These are phyloP conservation scores for Orussus abietinus DNA, from an alignment of 1,140 invertebrate species.

Conservation along the genomic window DNA sequence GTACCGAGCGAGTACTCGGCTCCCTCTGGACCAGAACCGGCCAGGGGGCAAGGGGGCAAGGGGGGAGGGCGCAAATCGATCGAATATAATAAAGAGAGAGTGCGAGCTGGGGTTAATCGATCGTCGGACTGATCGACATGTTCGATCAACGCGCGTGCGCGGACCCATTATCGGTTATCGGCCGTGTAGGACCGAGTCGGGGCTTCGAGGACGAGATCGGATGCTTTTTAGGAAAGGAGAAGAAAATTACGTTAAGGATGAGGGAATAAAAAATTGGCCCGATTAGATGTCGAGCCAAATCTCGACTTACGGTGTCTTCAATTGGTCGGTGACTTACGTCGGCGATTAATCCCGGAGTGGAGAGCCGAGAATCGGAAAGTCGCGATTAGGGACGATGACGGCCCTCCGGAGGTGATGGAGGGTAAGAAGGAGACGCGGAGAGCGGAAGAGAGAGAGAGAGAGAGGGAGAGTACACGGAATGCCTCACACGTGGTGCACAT, in stretches of 20 bases:
- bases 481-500: constrained; percentile 40
- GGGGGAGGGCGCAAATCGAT: too few relatives aligned
- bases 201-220: too few relatives aligned
- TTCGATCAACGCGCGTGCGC: too few relatives aligned
- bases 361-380: too few relatives aligned
- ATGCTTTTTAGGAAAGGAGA: constrained; percentile 9
- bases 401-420: constrained; percentile 16
- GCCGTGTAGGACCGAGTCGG: too few relatives aligned
- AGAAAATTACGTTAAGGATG: constrained; percentile 12
- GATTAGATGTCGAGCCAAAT: constrained; percentile 21
- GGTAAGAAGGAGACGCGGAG: constrained; percentile 20
- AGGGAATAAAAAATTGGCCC: constrained; percentile 16
- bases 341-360: too few relatives aligned
- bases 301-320: constrained; percentile 26
- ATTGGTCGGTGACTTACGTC: constrained; percentile 21
- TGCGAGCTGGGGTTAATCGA: too few relatives aligned
- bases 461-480: constrained; percentile 23
- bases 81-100: too few relatives aligned
- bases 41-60: too few relatives aligned
- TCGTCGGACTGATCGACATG: too few relatives aligned
- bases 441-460: constrained; percentile 19
- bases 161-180: too few relatives aligned
- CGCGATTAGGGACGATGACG: constrained; percentile 31
- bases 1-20: constrained; percentile 21
- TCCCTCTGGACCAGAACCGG: background rate